A percentile compares a stretch with the other conserved stretches of the same genome.
Conservation (phyloP, 2,888 invertebrate species). For the Phlogophora meticulosa region DNA sequence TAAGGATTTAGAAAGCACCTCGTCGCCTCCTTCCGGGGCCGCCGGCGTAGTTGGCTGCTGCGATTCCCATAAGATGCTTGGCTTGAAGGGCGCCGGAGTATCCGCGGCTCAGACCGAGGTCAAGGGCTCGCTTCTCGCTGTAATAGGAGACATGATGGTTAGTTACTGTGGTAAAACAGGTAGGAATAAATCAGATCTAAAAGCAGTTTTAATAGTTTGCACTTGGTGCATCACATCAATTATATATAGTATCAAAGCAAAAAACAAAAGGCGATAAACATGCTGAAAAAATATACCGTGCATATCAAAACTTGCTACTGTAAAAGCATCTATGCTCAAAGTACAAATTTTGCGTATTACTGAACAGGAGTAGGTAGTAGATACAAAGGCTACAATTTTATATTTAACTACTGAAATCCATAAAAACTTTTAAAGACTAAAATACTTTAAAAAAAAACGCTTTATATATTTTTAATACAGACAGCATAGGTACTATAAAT, state of each 20-base stretch:
- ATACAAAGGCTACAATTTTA: too few species aligned
- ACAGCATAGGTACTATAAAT: too few species aligned
- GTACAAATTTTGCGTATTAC: neutral
- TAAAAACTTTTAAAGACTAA: too few species aligned
- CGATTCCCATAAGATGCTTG: constrained; percentile 97
- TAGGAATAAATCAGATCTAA: constrained; percentile 7
- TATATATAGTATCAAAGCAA: neutral
- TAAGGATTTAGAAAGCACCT: constrained; percentile 82
- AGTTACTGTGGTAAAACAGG: neutral
- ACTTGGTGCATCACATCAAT: neutral
- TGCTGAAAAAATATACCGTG: neutral
- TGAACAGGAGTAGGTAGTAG: too few species aligned
- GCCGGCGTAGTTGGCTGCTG: constrained; percentile 97
- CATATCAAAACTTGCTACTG: neutral
- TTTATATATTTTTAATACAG: too few species aligned
- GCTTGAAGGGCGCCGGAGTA: constrained; percentile 97
- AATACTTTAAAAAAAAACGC: too few species aligned
- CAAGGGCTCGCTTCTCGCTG: constrained; percentile 96
- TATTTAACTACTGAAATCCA: too few species aligned
- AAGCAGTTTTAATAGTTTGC: constrained; percentile 6
- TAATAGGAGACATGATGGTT: constrained; percentile 34
- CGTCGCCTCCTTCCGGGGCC: constrained; percentile 97
- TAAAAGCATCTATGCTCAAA: neutral
- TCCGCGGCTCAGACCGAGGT: constrained; percentile 96
- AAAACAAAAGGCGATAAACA: neutral